Percentiles rank a stretch among this genome's conserved stretches.
These are phyloP conservation scores for Phalacrocorax brasilianus DNA, from an alignment of 2,113 vertebrate genomes.

Conservation along the genomic window DNA sequence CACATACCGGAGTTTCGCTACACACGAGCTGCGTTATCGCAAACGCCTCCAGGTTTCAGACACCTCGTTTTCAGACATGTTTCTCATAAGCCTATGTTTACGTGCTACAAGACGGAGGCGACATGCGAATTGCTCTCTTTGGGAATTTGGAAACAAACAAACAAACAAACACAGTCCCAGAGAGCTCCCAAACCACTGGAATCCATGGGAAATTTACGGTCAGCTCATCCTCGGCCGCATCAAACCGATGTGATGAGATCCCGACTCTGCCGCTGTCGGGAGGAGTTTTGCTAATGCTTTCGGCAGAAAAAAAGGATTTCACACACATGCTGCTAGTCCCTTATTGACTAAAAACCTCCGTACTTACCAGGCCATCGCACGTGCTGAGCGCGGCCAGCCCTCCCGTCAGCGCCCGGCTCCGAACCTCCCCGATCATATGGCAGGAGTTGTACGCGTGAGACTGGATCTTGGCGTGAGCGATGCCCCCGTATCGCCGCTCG, in stretches of 20 bases:
- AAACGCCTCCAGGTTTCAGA: not conserved
- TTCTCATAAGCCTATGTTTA: not conserved
- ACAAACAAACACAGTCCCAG: not conserved
- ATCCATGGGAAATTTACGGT: not conserved
- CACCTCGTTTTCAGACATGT: accelerated
- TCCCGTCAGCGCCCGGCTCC: slow-evolving; percentile 35
- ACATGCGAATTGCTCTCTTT: not conserved
- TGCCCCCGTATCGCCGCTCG: slow-evolving; percentile 81
- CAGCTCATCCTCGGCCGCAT: not conserved
- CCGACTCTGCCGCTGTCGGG: not conserved
- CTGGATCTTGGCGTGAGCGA: slow-evolving; percentile 69
- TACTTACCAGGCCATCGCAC: slow-evolving; percentile 91
- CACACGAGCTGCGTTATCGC: accelerated
- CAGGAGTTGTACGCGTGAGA: slow-evolving; percentile 66
- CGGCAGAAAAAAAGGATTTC: no score
- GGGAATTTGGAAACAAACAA: not conserved
- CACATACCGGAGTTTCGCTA: accelerated
- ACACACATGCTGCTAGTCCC: accelerated
- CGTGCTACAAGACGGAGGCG: accelerated
- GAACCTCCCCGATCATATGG: slow-evolving; percentile 88
- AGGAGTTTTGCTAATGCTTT: not conserved
- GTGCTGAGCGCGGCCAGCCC: slow-evolving; percentile 89
- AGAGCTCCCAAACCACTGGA: not conserved
- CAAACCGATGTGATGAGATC: accelerated
- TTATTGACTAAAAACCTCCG: accelerated